Evolutionary conservation across 2,113 vertebrate genomes (phyloP).

Genomic region (Dasyurus viverrinus): DNA sequence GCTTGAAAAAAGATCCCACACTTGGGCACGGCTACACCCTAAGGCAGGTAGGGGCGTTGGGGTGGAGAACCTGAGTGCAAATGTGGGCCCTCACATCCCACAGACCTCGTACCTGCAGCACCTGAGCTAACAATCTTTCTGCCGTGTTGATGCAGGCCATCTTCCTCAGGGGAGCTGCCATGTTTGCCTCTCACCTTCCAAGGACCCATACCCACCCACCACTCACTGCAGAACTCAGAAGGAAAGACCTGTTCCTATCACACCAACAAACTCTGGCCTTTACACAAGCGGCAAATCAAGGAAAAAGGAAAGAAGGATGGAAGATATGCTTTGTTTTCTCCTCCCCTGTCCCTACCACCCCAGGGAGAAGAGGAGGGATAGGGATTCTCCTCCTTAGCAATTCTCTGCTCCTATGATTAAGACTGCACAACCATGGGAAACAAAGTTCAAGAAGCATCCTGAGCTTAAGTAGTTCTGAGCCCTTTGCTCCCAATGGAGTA

Average conservation of each 20-base stretch:
- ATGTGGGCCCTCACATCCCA: background rate
- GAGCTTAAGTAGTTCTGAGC: background rate
- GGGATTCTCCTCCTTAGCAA: background rate
- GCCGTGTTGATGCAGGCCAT: background rate
- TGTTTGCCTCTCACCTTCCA: background rate
- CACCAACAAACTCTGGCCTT: background rate
- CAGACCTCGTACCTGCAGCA: background rate
- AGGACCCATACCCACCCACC: background rate
- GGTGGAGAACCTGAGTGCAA: background rate
- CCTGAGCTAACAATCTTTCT: background rate
- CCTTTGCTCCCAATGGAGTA: too few species aligned
- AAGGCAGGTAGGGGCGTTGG: background rate
- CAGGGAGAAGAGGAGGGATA: background rate
- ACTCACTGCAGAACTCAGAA: background rate
- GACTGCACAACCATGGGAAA: background rate
- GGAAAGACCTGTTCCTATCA: background rate
- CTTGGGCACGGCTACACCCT: too few species aligned
- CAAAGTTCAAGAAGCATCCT: background rate
- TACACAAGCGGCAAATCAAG: background rate
- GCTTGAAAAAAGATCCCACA: background rate
- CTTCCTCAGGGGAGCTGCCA: background rate
- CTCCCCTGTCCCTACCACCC: too few species aligned
- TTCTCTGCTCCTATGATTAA: background rate
- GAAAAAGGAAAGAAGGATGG: background rate
- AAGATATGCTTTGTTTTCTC: background rate